A percentile compares a stretch with the other conserved stretches of the same genome.
Evolutionary conservation across 2,888 invertebrate species (phyloP).

Genomic region (Nomada lathburiana): DNA sequence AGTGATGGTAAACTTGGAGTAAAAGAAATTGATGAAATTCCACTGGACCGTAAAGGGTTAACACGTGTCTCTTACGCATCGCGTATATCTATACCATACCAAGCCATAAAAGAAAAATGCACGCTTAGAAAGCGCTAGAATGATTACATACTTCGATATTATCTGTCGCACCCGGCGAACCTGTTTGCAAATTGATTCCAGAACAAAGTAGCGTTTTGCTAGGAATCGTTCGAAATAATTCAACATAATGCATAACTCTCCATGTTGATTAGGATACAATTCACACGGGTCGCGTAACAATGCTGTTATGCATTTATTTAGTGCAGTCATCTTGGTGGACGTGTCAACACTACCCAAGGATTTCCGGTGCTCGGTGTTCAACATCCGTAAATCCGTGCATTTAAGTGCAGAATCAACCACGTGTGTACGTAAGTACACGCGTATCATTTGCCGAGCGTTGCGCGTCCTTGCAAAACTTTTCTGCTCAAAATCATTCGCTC

Average conservation of each 20-base stretch:
- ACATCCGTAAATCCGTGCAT: constrained; percentile 65
- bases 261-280: constrained; percentile 42
- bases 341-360: constrained; percentile 65
- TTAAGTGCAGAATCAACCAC: constrained; percentile 28
- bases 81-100: no score
- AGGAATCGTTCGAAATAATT: constrained; percentile 31
- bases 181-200: neutral
- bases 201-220: neutral
- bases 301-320: constrained; percentile 63
- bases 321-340: constrained; percentile 61
- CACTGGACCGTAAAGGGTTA: no score
- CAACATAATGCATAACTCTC: constrained; percentile 15
- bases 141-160: neutral
- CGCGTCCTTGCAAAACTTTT: constrained; percentile 21
- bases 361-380: constrained; percentile 67
- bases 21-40: no score
- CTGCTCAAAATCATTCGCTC: neutral
- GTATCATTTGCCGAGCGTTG: constrained; percentile 28
- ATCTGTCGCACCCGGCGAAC: neutral
- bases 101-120: no score
- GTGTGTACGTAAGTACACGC: no score
- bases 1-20: no score
- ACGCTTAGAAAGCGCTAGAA: no score
- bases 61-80: no score
- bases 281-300: constrained; percentile 52